Evolutionary conservation across 2,888 invertebrate genomes (phyloP), one percentile per base, ranked within the genome.

Genomic region (Microplitis manilae): DNA sequence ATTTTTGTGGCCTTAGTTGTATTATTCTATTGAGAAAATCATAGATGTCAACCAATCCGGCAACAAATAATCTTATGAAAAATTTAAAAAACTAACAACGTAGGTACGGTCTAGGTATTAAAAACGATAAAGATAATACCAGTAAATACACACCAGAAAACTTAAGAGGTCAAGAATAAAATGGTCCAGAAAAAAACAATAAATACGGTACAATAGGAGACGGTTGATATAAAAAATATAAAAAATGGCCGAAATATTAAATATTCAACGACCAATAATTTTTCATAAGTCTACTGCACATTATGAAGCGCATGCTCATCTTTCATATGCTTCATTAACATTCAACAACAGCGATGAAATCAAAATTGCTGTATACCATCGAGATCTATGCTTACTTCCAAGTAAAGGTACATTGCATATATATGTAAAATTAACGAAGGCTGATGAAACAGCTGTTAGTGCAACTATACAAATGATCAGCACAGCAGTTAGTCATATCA

Each of bases 401-500:
- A 65, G 65, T 20, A 65, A 65, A 30, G 81, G 80, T 69, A 79
- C 64, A 13, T n/a, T 83, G 5, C 81, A 81, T 40, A 71, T 83
- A 4, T 30, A 30, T n/a, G 77, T 77, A 9, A 73, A 38, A 73
- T 38, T 78, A 2, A 75, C 40, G 1, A 78, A 75, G 38, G 40
- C 30, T 1, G 62, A 75, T 59, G 69, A 60, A 6, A 68, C 73
- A 9, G 62, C 64, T 5, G 73, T 50, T 1, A 39, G 68, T n/a
- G 64, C 68, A 4, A 73, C 75, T 5, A n/a, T n/a, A 62, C 4
- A n/a, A 39, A 15, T 79, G 9, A 62, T 75, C 5, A 80, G 79
- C 13, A 81, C 73, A 40, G 79, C 74, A 15, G 76, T 86, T 9
- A 81, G 84, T 9, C 83, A 84, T 80, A 68, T 17, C 17, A 17